These are phyloP conservation scores for Anas bahamensis DNA, from an alignment of 2,797 vertebrate species.

Conservation along the genomic window DNA sequence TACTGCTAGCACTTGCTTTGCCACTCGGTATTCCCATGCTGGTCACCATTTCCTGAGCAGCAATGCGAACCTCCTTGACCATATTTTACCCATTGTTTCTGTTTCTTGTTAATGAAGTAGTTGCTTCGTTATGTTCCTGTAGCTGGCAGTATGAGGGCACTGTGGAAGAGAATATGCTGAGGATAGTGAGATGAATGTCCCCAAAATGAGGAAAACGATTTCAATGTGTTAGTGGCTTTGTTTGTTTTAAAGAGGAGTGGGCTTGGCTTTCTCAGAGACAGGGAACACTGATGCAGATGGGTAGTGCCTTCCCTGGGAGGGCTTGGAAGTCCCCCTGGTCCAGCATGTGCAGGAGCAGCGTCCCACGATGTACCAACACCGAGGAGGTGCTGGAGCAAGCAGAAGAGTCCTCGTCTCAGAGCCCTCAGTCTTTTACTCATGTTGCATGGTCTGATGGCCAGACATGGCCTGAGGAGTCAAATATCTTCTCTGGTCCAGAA, in stretches of 20 bases:
- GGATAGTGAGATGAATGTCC: not conserved
- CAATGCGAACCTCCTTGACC: not conserved
- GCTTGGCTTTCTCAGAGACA: accelerated
- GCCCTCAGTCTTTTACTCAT: accelerated
- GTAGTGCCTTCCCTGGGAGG: not conserved
- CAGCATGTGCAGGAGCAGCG: accelerated
- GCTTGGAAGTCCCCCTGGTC: not conserved
- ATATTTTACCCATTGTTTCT: not conserved
- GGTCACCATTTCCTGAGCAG: not conserved
- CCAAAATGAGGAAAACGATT: not conserved
- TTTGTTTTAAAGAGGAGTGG: not conserved
- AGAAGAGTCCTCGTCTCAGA: accelerated
- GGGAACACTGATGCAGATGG: accelerated
- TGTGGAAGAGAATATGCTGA: not conserved
- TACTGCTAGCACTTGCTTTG: not conserved
- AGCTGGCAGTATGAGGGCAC: not conserved
- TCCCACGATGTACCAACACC: not conserved
- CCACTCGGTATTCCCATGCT: accelerated
- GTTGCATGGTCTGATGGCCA: not conserved
- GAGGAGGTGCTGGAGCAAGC: not conserved
- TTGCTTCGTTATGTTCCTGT: accelerated
- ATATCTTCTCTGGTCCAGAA: accelerated
- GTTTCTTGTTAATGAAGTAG: not conserved
- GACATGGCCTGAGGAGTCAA: not conserved
- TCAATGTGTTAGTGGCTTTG: not conserved